Base-by-base conservation (phyloP, 2,797 vertebrate species). In the Dipus sagitta region DNA sequence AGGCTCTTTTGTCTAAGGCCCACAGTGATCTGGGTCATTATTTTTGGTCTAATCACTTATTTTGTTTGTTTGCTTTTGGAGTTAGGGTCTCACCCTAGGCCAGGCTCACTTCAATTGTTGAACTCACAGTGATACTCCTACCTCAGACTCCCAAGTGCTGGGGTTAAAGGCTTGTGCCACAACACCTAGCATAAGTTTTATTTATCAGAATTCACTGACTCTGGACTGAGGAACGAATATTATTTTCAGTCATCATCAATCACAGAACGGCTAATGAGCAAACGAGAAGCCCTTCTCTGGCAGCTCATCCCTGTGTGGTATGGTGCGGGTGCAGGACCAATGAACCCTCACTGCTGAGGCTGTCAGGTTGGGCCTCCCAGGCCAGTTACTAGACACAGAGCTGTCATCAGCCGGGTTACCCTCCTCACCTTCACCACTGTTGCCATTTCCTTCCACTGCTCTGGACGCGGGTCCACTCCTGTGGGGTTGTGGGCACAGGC, bases 401-500 rank as follows among this genome's bases (percentile, higher is more conserved):
- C 34, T 2, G 34, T 20, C 32, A 4, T 21, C 0, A 1, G 17
- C 17, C 0, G 2, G 58, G 12, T 34, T 8, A 10, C 2, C 17
- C 4, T 9, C 24, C 98, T 98, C 94, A 99, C 99, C 99, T 99
- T 99, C 91, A 99, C 98, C 12, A 96, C 0, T 3, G 98, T 96
- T 2, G 99, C 97, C 2, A 99, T 96, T 97, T 99, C 99, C 97
- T 99, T 99, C 99, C 99, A 99, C 88, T 99, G 99, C 96, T 99
- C 99, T 0, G 98, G 98, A 68, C 75, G 98, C 17, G 99, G 99
- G 98, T 99, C 99, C 96, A 99, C 99, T n/a, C 99, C 99, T 0
- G 99, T 99, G 93, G 99, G 99, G 96, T 99, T 99, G 98, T 99
- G 99, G 85, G 99, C 99, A 3, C 99, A 99, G 14, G 99, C 99